Evolutionary conservation across 2,797 vertebrate genomes (phyloP).

Genomic region (Chaetodon trifasciatus): DNA sequence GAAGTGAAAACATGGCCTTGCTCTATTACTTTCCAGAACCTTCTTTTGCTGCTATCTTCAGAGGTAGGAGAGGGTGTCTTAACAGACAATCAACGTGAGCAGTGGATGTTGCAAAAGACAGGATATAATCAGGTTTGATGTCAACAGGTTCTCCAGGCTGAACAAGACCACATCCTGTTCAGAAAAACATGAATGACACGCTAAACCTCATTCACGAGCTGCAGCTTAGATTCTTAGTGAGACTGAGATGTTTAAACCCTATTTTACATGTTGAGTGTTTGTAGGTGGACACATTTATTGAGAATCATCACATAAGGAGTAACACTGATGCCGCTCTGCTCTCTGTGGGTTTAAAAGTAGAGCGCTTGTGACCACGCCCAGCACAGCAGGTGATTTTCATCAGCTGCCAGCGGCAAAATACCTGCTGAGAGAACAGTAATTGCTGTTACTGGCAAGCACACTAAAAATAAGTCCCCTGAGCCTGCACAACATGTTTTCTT

Average conservation of each 20-base stretch:
- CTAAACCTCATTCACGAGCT: not conserved
- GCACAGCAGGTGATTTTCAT: not conserved
- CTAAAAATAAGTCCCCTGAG: too few species aligned
- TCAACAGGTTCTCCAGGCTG: not conserved
- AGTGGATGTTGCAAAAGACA: not conserved
- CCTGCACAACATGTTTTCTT: not conserved
- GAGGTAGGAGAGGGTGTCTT: not conserved
- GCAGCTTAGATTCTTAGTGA: not conserved
- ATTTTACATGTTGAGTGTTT: not conserved
- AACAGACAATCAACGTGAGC: not conserved
- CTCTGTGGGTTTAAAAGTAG: not conserved
- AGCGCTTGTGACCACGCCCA: not conserved
- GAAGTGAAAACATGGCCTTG: not conserved
- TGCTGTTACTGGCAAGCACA: not conserved
- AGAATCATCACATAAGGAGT: not conserved
- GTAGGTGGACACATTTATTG: not conserved
- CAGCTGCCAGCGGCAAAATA: not conserved
- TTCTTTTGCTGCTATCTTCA: not conserved
- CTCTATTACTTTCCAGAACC: not conserved
- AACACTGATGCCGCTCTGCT: not conserved
- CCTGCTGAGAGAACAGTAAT: not conserved
- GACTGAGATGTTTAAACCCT: not conserved
- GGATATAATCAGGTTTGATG: not conserved
- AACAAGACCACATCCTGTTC: not conserved
- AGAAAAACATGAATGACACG: not conserved